Base-by-base conservation (phyloP, 2,113 vertebrate genomes). In the Eidolon helvum region DNA sequence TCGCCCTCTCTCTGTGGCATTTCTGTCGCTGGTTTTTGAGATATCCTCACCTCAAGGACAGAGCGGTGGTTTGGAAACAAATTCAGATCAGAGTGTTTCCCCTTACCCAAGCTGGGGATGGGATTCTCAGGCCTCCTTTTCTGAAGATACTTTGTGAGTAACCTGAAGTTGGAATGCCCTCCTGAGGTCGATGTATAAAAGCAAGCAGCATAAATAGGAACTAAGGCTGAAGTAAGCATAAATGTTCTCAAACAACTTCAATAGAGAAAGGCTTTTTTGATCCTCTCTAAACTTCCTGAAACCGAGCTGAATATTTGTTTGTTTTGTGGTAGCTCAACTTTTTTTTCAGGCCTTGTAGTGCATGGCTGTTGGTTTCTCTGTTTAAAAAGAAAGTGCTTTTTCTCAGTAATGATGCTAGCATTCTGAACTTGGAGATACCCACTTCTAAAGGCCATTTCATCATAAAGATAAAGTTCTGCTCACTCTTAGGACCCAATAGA, bases 111-210 rank as follows among this genome's bases (percentile, higher is more conserved):
- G 1, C 35, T 8, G 24, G 24, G 35, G 65, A 16, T n/a, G 72
- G 72, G 84, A 35, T 90, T 72, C 92, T 45, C 87, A 93, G 95
- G 71, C 89, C 84, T 59, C 33, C 72, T 84, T 87, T 79, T 75
- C 91, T 83, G 66, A 50, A 79, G 92, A 55, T 10, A 24, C 35
- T 93, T 28, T n/a, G 72, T 78, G 65, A 93, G 84, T 78, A 90
- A 93, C 74, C 95, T 98, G 96, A 97, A 77, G 83, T 65, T 95
- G 96, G 74, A 96, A 97, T 96, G 91, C 96, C 95, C 96, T 97
- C 96, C 95, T 96, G 91, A 97, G 95, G 96, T 89, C 21, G 7
- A 53, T 87, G 30, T 35, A 75, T 89, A 96, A 90, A 97, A 97
- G 88, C 95, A 88, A 89, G 55, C 55, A 53, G 68, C 82, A 26